These are phyloP conservation scores for Pogonus chalceus DNA, from an alignment of 1,140 invertebrate genomes.

Conservation along the genomic window DNA sequence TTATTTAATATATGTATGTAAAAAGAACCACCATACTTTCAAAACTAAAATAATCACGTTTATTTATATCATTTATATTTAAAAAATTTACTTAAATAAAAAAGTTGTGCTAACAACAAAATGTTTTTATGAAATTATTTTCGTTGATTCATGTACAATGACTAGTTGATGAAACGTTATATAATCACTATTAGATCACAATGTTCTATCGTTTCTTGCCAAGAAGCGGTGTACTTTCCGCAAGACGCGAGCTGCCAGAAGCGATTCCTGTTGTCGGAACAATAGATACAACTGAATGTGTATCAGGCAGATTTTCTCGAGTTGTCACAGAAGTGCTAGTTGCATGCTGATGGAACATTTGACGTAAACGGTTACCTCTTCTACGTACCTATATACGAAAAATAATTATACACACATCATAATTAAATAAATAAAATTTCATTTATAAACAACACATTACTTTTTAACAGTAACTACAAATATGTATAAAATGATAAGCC, in stretches of 20 bases:
- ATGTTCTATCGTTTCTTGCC: conserved; percentile 24
- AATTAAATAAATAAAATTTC: too few species aligned
- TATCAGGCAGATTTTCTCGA: neutral
- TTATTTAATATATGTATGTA: neutral
- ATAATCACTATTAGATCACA: neutral
- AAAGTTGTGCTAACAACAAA: neutral
- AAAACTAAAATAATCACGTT: neutral
- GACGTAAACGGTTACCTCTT: neutral
- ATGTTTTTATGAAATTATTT: neutral
- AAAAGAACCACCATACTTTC: neutral
- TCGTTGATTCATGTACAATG: conserved; percentile 5
- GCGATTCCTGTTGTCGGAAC: neutral
- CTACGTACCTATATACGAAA: neutral
- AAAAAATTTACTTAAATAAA: neutral
- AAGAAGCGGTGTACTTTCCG: conserved; percentile 20
- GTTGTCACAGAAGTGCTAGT: conserved; percentile 27
- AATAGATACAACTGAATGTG: neutral
- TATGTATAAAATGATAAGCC: too few species aligned
- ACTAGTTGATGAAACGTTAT: too few species aligned
- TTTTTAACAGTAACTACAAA: too few species aligned
- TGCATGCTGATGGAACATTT: neutral
- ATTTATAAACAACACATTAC: too few species aligned
- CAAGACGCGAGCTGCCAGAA: neutral
- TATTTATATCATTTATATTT: neutral
- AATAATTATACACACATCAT: too few species aligned